Base-by-base conservation (phyloP, 1,140 invertebrate species). In the Oedothorax gibbosus region DNA sequence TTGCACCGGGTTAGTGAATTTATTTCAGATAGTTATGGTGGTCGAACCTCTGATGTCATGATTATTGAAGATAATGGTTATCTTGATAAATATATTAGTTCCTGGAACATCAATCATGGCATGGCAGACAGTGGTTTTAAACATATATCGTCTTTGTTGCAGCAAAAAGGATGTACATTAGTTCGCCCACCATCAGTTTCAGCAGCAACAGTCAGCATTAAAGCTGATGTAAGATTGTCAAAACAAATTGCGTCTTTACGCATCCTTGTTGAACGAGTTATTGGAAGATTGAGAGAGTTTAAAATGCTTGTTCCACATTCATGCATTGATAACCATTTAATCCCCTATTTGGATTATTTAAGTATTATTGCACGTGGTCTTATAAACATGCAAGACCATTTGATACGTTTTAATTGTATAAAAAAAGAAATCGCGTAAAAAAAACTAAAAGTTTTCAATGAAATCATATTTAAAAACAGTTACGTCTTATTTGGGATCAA, bases 121-220 rank as follows among this genome's bases (percentile, higher is more conserved):
- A 65, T 65, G 64, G 64, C 64, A 65, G 64, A 65, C n/a, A 65
- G 64, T n/a, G 64, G 64, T 65, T 65, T 65, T 20, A 65, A 65
- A 18, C 64, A 65, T n/a, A n/a, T n/a, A 8, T 65, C 64, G 20
- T 65, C 64, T 10, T n/a, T n/a, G n/a, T n/a, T n/a, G n/a, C n/a
- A n/a, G n/a, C n/a, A n/a, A n/a, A n/a, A 9, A 9, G 9, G 56
- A 9, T 15, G 15, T 60, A 9, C 9, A 15, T 60, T 9, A 15
- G 9, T 10, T n/a, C n/a, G n/a, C n/a, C n/a, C n/a, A n/a, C n/a
- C n/a, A n/a, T n/a, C n/a, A n/a, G n/a, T n/a, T n/a, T 10, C 56
- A 60, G 56, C 56, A 10, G 9, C 56, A 60, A 60, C 15, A 10
- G 15, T 9, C 56, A 10, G n/a, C n/a, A n/a, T 18, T 65, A 65